Conservation (phyloP, 1,140 invertebrate species). For the Apis laboriosa region DNA sequence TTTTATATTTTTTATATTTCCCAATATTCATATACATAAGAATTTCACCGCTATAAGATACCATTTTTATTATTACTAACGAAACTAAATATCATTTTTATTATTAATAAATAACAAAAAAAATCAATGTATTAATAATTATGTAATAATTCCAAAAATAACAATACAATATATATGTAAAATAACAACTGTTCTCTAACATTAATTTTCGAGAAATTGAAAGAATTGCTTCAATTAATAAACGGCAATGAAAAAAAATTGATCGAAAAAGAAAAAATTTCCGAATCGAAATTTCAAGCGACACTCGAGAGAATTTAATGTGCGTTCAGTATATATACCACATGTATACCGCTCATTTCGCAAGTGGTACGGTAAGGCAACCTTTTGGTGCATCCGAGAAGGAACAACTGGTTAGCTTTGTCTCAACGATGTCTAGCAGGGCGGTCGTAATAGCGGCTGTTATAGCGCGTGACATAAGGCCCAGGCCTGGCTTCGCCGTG, state of each 20-base stretch:
- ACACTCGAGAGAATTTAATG: neutral
- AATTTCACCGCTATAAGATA: no score
- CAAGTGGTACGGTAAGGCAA: slow-evolving; percentile 24
- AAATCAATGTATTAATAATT: no score
- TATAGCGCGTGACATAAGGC: slow-evolving; percentile 51
- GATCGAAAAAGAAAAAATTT: neutral
- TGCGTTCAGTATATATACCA: neutral
- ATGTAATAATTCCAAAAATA: no score
- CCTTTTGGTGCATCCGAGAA: slow-evolving; percentile 14
- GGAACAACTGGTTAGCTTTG: slow-evolving; percentile 44
- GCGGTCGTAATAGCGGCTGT: slow-evolving; percentile 42
- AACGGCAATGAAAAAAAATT: neutral
- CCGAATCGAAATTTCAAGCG: neutral
- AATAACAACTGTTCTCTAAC: no score
- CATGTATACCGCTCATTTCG: slow-evolving; percentile 13
- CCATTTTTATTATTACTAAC: no score
- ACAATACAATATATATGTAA: no score
- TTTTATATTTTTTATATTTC: no score
- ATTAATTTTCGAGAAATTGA: neutral
- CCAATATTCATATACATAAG: no score
- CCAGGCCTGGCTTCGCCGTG: slow-evolving; percentile 19
- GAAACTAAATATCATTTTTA: no score
- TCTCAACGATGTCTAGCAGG: slow-evolving; percentile 46
- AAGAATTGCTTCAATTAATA: no score
- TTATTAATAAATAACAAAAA: no score